phyloP scores from a whole-genome alignment of 2,797 vertebrate species.

The Clarias platycephalus region DNA sequence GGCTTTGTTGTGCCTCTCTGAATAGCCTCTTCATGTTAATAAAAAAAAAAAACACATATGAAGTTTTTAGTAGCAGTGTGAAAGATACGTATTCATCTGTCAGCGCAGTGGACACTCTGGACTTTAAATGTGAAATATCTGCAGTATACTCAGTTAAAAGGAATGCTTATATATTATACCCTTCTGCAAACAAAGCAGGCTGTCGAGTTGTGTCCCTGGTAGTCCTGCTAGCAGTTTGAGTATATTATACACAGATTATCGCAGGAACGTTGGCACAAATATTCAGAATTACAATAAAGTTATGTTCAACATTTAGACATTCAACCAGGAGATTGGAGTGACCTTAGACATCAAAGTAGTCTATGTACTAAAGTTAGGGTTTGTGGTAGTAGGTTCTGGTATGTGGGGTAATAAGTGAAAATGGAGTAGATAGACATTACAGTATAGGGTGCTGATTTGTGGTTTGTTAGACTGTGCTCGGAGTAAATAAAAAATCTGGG shows the following conservation, averaged over 20 bases:
- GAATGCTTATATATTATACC: background rate
- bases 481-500: background rate
- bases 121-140: background rate
- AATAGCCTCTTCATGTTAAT: constrained; percentile 33
- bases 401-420: background rate
- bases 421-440: background rate
- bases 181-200: background rate
- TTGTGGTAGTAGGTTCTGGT: background rate
- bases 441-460: background rate
- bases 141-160: no score
- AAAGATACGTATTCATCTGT: constrained; percentile 27
- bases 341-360: background rate
- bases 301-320: background rate
- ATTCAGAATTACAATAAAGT: background rate
- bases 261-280: background rate
- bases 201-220: background rate
- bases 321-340: background rate
- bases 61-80: constrained; percentile 35
- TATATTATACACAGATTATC: background rate
- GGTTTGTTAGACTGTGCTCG: background rate
- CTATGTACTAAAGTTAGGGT: background rate
- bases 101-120: background rate
- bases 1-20: constrained; percentile 26
- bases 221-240: background rate
- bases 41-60: constrained; percentile 29